Evolutionary conservation across 1,140 invertebrate genomes (phyloP), one percentile per base, ranked within the genome.

Genomic region (Zaprionus tsacasi): DNA sequence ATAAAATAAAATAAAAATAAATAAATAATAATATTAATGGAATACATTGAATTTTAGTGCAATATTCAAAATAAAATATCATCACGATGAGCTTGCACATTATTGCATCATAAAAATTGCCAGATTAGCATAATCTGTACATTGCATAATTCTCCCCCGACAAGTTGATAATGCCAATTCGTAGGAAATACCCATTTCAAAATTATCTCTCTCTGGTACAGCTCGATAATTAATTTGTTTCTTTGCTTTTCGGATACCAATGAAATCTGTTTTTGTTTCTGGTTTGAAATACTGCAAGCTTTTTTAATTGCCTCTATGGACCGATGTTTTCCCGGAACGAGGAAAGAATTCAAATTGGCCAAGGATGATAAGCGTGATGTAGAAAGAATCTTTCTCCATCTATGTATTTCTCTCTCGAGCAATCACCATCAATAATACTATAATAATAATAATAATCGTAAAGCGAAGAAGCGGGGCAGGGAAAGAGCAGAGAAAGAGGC

Each of bases 401-500:
- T 15, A 40, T 50, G 11, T 15, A 40, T 33, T 33, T 55, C 2
- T 58, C 36, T 48, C 67, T 21, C 52, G 40, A n/a, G 40, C 27
- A 38, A 74, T 65, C 33, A 38, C 8, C 35, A 61, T 30, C 21
- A 30, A 30, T 30, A 30, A 30, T 30, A 30, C 25, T n/a, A 21
- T 21, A 1, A 21, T 21, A 21, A 5, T 30, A 30, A 30, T 61
- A 21, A 67, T 59, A 61, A 52, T 70, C 71, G 63, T 63, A 63
- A 70, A 74, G 71, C 65, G 68, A 60, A 43, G 50, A 61, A 48
- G 73, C 45, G 70, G 70, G 61, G 79, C 65, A 30, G 79, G 70
- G 81, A n/a, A n/a, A n/a, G n/a, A n/a, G 61, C 61, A n/a, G 55
- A 55, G 63, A 71, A 56, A 52, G 70, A 73, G 85, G 77, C 83